phyloP scores from a whole-genome alignment of 2,888 invertebrate genomes.

The Timema cristinae region DNA sequence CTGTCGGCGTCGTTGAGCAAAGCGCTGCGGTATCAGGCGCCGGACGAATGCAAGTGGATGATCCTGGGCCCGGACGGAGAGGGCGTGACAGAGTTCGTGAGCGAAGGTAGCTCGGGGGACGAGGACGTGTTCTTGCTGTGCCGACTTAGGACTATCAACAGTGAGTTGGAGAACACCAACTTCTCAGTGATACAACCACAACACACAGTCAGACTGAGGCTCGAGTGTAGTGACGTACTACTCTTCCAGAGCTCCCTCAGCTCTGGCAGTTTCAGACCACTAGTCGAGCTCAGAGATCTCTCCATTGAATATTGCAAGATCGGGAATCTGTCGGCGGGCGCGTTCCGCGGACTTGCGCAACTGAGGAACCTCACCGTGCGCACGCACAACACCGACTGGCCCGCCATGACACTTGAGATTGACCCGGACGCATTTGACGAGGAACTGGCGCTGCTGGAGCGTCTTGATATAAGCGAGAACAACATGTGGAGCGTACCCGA shows the following conservation, averaged over 20 bases:
- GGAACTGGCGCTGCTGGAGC: slow-evolving; percentile 67
- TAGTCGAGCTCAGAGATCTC: slow-evolving; percentile 70
- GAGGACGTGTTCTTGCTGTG: slow-evolving; percentile 69
- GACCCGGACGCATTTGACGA: slow-evolving; percentile 69
- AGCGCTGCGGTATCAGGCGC: slow-evolving; percentile 67
- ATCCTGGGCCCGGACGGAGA: slow-evolving; percentile 52
- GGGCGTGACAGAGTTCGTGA: slow-evolving; percentile 22
- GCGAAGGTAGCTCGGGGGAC: slow-evolving; percentile 43
- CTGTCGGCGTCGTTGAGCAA: slow-evolving; percentile 58
- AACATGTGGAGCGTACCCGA: slow-evolving; percentile 77
- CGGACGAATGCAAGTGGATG: slow-evolving; percentile 78
- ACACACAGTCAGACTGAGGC: slow-evolving; percentile 68
- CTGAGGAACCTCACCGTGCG: slow-evolving; percentile 74
- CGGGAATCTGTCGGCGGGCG: slow-evolving; percentile 73
- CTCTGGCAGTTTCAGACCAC: slow-evolving; percentile 70
- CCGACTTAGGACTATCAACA: slow-evolving; percentile 70
- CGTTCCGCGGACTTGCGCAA: slow-evolving; percentile 75
- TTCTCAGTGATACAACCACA: slow-evolving; percentile 80
- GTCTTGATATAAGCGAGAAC: slow-evolving; percentile 72
- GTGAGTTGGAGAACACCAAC: slow-evolving; percentile 76
- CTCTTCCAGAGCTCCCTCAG: slow-evolving; percentile 76
- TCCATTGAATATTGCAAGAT: slow-evolving; percentile 81
- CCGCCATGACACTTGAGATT: slow-evolving; percentile 72
- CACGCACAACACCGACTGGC: slow-evolving; percentile 81
- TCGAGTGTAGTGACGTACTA: slow-evolving; percentile 75